Base-by-base conservation (phyloP, 2,113 vertebrate genomes). In the Prunella himalayana region DNA sequence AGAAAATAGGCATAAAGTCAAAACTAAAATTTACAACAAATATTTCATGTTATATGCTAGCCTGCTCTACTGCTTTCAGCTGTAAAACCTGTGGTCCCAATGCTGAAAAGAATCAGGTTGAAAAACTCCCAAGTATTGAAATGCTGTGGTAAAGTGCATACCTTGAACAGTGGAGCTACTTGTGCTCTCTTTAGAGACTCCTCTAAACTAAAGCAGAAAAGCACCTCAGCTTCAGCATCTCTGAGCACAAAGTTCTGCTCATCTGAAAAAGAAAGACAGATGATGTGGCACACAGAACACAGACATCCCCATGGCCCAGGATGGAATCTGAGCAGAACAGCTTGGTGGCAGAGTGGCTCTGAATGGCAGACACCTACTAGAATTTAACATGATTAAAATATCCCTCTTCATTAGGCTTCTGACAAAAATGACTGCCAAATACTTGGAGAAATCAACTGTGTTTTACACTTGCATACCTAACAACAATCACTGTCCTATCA, bases 171-270 rank as follows among this genome's bases (percentile, higher is more conserved):
- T 0, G 98, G 98, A 70, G 98, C 95, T 14, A 92, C 92, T 30
- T 98, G 99, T 12, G 99, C 99, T 96, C 98, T 98, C 95, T 99
- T 99, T 5, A 99, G 94, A 7, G 99, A 99, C 82, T 99, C 99
- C 78, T 99, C 99, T 95, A 99, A 97, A 89, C 98, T 99, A 95
- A 99, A 99, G 78, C 97, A 98, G 97, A 99, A 99, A 25, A 99
- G 97, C 57, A 99, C 99, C 87, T 99, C 99, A 1, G 99, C 99
- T 96, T 99, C 99, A 3, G 99, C 99, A 37, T 99, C 99, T 82
- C 98, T 98, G 84, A 99, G 98, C 53, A 98, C 97, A 71, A 98
- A 99, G 92, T 92, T 98, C 97, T 99, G 98, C 86, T 99, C 99
- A 49, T 99, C 99, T 99, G 96, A 23, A 97, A 95, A 76, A 93